Evolutionary conservation across 2,113 vertebrate genomes (phyloP).

Genomic region (Melanerpes aurifrons): DNA sequence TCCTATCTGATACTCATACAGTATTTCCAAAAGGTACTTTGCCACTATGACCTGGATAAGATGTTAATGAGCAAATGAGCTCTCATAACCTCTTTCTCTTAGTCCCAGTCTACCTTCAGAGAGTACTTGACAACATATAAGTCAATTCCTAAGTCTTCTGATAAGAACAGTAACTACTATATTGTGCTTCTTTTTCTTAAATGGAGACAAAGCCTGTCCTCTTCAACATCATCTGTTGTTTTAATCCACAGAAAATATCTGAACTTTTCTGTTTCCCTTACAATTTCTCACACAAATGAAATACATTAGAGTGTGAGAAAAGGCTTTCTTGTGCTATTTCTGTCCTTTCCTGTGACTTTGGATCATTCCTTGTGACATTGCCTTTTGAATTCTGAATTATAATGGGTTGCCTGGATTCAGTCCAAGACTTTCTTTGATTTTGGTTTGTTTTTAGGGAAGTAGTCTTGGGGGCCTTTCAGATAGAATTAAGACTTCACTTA

Average conservation of each 20-base stretch:
- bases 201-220: neutral
- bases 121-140: neutral
- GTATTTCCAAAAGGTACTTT: neutral
- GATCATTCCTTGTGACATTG: conserved; percentile 11
- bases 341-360: neutral
- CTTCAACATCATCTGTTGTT: neutral
- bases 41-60: neutral
- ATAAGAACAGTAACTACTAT: neutral
- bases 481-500: conserved; percentile 34
- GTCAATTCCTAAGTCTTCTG: neutral
- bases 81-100: neutral
- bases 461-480: conserved; percentile 45
- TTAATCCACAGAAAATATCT: neutral
- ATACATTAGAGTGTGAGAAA: neutral
- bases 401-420: neutral
- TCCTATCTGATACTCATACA: neutral
- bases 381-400: conserved; percentile 53
- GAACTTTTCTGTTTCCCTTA: neutral
- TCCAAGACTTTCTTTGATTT: conserved; percentile 47
- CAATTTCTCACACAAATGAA: neutral
- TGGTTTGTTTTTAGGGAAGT: conserved; percentile 30
- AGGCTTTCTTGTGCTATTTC: conserved; percentile 38
- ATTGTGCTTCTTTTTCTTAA: neutral
- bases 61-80: neutral
- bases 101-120: neutral